Percentiles rank a stretch among this genome's conserved stretches.
phyloP scores from a whole-genome alignment of 2,797 vertebrate genomes.

The Atherinosoma microstoma region DNA sequence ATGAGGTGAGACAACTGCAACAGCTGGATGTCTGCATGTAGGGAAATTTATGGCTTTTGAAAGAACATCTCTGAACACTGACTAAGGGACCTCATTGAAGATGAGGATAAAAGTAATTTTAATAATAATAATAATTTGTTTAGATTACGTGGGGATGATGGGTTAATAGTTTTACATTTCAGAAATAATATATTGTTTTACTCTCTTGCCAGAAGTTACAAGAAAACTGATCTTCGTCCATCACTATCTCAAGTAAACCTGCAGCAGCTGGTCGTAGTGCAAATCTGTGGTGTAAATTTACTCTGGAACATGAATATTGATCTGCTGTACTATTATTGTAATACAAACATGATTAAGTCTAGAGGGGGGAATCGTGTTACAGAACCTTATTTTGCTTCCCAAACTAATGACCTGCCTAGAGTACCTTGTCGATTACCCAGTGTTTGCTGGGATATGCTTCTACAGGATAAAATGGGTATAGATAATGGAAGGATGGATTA shows the following conservation, averaged over 20 bases:
- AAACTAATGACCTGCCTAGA: background rate
- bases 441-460: background rate
- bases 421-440: background rate
- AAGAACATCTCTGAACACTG: slow-evolving; percentile 7
- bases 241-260: background rate
- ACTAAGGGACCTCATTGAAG: background rate
- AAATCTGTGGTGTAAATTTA: no score
- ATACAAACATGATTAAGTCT: no score
- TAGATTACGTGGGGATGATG: no score
- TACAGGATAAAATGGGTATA: background rate
- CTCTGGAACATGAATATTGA: no score
- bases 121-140: background rate
- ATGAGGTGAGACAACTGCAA: slow-evolving; percentile 15
- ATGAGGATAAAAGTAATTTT: background rate
- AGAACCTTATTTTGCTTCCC: no score
- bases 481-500: background rate
- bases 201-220: background rate
- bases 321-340: no score
- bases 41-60: slow-evolving; percentile 33
- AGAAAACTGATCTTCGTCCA: background rate
- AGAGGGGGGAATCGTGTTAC: background rate
- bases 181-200: background rate
- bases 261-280: background rate
- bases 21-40: slow-evolving; percentile 28
- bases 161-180: no score